Evolutionary conservation across 2,888 invertebrate species (phyloP), one percentile per base, ranked within the genome.

Genomic region (Caenorhabditis virilis): DNA sequence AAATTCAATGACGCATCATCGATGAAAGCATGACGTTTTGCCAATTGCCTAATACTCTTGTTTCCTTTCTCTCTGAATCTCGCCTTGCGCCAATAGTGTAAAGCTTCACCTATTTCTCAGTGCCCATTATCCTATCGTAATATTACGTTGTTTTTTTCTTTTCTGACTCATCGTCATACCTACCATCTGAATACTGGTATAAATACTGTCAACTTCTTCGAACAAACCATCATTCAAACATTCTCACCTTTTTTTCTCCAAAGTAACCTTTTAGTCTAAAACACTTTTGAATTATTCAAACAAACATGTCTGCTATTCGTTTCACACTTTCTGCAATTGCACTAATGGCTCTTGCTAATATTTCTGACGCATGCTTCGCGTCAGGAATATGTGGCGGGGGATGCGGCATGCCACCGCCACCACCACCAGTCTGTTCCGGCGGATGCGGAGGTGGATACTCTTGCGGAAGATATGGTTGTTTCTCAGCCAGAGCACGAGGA

Each of bases 381-480:
- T 74, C 80, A 22, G 81, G 81, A 41, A 74, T 80, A 30, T 80
- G 80, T 55, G 79, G 79, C 7, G 77, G 78, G 15, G n/a, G n/a
- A n/a, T n/a, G n/a, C n/a, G 77, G 79, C 6, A 80, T 79, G 54
- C 69, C 67, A n/a, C 74, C 78, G 20, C 79, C 78, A 35, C 75
- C 78, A 26, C 79, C 81, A 7, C 66, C 73, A 47, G 74, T 65
- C 7, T 69, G 69, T 46, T 45, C 45, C 2, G 69, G 69, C 43
- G 59, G 72, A 23, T 74, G 74, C 38, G 69, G 68, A 18, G 54
- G 59, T 18, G 74, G 76, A 53, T 78, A 72, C 49, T 67, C 64
- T 6, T 80, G 80, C 45, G 78, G 80, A 4, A 71, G 71, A 47
- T 81, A 79, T 51, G 81, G 82, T 3, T 82, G 82, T 59, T 74